phyloP scores from a whole-genome alignment of 2,888 invertebrate genomes.

The Noctua comes region DNA sequence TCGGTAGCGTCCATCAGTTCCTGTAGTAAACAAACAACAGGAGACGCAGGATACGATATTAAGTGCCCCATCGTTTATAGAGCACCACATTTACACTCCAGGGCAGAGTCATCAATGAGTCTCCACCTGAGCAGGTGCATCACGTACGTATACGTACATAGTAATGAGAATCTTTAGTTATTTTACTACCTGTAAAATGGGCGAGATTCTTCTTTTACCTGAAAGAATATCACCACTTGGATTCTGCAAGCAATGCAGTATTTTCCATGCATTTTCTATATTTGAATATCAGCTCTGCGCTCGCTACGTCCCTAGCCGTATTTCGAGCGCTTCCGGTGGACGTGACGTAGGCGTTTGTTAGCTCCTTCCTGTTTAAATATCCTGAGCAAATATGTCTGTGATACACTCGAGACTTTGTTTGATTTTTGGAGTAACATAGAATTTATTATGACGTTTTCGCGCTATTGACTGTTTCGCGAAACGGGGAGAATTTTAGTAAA shows the following conservation, averaged over 20 bases:
- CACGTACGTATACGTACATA: no score
- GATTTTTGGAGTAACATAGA: constrained; percentile 29
- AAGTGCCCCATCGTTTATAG: no score
- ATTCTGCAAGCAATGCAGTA: constrained; percentile 18
- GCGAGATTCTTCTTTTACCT: background rate
- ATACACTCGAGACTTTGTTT: constrained; percentile 44
- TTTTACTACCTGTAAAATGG: background rate
- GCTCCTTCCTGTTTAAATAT: constrained; percentile 70
- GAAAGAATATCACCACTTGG: background rate
- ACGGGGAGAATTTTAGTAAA: background rate
- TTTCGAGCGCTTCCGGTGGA: constrained; percentile 62
- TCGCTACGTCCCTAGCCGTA: constrained; percentile 28
- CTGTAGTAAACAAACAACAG: no score
- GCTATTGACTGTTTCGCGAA: constrained; percentile 8
- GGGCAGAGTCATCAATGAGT: no score
- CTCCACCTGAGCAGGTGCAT: no score
- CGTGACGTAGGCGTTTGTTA: constrained; percentile 68
- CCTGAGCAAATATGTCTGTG: constrained; percentile 64
- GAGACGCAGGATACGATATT: no score
- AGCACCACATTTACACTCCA: no score
- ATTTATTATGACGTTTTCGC: constrained; percentile 31
- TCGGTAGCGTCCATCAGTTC: no score
- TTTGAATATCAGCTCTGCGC: constrained; percentile 43
- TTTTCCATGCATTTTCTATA: constrained; percentile 16
- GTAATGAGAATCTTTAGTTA: background rate